Base-by-base conservation (phyloP, 92 coral and sea anemone species). In the Zoanthus sansibaricus region DNA sequence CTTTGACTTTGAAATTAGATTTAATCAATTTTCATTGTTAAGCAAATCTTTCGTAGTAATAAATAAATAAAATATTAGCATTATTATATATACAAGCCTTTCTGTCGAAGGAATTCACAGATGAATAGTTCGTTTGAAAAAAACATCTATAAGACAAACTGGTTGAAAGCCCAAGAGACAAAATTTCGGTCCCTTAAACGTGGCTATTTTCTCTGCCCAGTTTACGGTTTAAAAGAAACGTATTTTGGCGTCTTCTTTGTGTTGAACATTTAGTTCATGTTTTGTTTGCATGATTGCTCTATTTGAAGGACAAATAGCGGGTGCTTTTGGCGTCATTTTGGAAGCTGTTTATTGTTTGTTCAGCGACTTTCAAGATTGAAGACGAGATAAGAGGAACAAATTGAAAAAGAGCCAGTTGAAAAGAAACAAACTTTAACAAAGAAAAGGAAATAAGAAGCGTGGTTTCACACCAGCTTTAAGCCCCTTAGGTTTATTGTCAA, bases 31-130 rank as follows among this genome's bases (percentile, higher is more conserved):
- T 47, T 67, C 75, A 80, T 80, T 80, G 85, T 80, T 80, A 80
- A 46, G 70, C 85, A 80, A 80, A 80, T 80, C 85, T 80, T 66
- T 80, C 74, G 47, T 45, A 59, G 66, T 62, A 72, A 47, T 80
- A 58, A 80, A 80, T 67, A 80, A 67, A 80, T 80, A 80, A 80
- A 80, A 44, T 80, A 80, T 80, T 80, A 80, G 75, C 85, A 46
- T 80, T 46, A 67, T n/a, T 46, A 25, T 25, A 25, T 25, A 25
- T 25, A 45, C 20, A 9, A 48, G 56, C 16, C 72, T 16, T 52
- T 45, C 46, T 68, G 56, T 44, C 45, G 20, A 30, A 17, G 84
- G 42, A 64, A 62, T 67, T 42, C 14, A 16, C 7, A 37, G 42
- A 37, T n/a, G 25, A 44, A 80, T 15, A 42, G 17, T 66, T 18